Base-by-base conservation (phyloP, 92 coral and sea anemone species). In the Phenganax marumi region DNA sequence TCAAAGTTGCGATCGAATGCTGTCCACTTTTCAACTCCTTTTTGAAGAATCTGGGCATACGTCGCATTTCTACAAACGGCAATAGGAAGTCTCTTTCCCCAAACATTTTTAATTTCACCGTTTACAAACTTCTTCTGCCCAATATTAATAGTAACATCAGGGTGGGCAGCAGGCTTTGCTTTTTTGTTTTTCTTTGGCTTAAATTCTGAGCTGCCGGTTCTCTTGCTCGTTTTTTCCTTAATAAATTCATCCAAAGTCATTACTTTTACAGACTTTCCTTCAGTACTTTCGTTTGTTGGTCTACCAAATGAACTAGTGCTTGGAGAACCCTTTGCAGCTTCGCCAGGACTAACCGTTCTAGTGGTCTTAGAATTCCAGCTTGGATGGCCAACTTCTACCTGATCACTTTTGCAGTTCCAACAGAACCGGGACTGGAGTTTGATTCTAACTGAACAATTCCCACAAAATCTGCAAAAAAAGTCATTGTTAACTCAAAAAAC, bases 1-100 rank as follows among this genome's bases (percentile, higher is more conserved):
- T 90, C 85, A 73, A 87, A 88, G 48, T 81, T 86, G 39, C 91
- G 86, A 83, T 90, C 93, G 80, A 83, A 85, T 52, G 91, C 93
- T 83, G 72, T 85, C 87, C 89, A 85, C 85, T 85, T 85, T 39
- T 86, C 83, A 68, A 85, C 80, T 68, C 87, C 88, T 65, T 85
- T 90, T 43, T 85, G 76, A 46, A 90, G 75, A 49, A 90, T 81
- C 57, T 73, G 49, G 22, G 89, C 77, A 76, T 85, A 89, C 12
- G 89, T 80, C 18, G 89, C 91, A 62, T 76, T 80, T 81, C 78
- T 65, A 25, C 84, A 82, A 16, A 85, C 84, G 16, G 71, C 70
- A 72, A 88, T 72, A 56, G 62, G 62, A 56, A 56, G 62, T 56
- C 62, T 56, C 85, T 88, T 88, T 49, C 91, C 91, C 55, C 89